Conservation (phyloP, 2,888 invertebrate species). For the Odontomyia ornata region DNA sequence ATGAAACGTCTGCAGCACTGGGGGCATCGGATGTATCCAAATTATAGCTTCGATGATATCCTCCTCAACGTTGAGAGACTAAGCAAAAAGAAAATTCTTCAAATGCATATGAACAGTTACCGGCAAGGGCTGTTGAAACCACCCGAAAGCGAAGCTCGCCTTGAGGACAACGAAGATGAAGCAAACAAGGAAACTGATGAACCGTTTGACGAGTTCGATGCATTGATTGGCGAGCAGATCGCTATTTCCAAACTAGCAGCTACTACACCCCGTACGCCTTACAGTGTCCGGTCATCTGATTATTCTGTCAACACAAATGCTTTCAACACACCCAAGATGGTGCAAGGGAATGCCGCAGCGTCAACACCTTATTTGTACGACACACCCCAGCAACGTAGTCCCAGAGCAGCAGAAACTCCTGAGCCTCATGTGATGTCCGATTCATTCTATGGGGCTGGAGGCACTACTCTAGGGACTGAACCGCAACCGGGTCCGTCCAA, state of each 20-base stretch:
- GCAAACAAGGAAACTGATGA: slow-evolving; percentile 59
- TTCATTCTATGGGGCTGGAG: background rate
- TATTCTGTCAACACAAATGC: slow-evolving; percentile 49
- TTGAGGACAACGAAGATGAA: slow-evolving; percentile 52
- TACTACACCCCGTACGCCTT: slow-evolving; percentile 17
- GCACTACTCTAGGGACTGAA: background rate
- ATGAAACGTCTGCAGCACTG: slow-evolving; percentile 90
- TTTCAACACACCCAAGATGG: slow-evolving; percentile 58
- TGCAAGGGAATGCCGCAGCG: slow-evolving; percentile 54
- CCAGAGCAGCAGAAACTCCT: background rate
- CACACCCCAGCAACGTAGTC: slow-evolving; percentile 3
- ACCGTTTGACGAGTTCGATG: slow-evolving; percentile 72
- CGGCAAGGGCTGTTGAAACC: slow-evolving; percentile 67
- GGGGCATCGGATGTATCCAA: slow-evolving; percentile 92
- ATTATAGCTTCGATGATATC: slow-evolving; percentile 87
- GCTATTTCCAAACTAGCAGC: slow-evolving; percentile 65
- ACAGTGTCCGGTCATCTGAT: slow-evolving; percentile 12
- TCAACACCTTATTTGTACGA: slow-evolving; percentile 57
- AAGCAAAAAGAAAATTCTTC: slow-evolving; percentile 81
- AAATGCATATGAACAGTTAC: slow-evolving; percentile 74
- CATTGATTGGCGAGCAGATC: slow-evolving; percentile 72
- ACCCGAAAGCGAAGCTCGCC: slow-evolving; percentile 66
- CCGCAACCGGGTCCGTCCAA: background rate
- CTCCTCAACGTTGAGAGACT: slow-evolving; percentile 78
- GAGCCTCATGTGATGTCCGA: background rate